Percentiles rank a stretch among this genome's conserved stretches.
Evolutionary conservation across 2,797 vertebrate species (phyloP).

Genomic region (Gymnothorax javanicus): DNA sequence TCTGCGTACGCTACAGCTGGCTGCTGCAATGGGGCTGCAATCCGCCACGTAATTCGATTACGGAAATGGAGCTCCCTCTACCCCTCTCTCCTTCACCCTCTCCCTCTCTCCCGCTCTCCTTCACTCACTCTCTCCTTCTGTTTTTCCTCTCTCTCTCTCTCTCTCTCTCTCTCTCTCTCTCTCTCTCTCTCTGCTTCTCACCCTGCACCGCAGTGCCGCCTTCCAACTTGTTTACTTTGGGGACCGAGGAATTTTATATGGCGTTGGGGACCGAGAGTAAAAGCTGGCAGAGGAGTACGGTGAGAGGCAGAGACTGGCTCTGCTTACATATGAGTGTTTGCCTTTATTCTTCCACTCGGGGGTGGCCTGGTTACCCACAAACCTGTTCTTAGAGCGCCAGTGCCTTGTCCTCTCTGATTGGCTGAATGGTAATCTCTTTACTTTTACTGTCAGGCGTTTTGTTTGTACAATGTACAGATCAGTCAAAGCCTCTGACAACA

Average conservation of each 20-base stretch:
- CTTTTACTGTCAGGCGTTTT: neutral
- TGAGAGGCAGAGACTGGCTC: neutral
- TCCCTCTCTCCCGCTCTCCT: constrained; percentile 31
- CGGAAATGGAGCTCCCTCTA: constrained; percentile 62
- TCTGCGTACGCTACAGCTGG: constrained; percentile 62
- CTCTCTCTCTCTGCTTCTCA: neutral
- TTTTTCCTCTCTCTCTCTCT: constrained; percentile 38
- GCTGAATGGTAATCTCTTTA: neutral
- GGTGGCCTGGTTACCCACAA: neutral
- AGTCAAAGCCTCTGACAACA: neutral
- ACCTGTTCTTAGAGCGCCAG: neutral
- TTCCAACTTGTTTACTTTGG: neutral
- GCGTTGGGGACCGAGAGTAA: neutral
- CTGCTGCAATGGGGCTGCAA: constrained; percentile 74
- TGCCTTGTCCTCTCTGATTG: neutral
- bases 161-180: too few species aligned
- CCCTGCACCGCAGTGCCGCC: neutral
- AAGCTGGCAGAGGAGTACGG: neutral
- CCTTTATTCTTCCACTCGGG: neutral
- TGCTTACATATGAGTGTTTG: neutral
- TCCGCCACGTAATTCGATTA: constrained; percentile 82
- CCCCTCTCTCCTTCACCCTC: constrained; percentile 39
- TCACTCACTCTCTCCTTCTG: constrained; percentile 38
- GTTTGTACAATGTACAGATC: neutral
- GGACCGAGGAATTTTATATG: neutral